Evolutionary conservation across 2,797 vertebrate species (phyloP), one percentile per base, ranked within the genome.

Genomic region (Poeciliopsis gracilis): DNA sequence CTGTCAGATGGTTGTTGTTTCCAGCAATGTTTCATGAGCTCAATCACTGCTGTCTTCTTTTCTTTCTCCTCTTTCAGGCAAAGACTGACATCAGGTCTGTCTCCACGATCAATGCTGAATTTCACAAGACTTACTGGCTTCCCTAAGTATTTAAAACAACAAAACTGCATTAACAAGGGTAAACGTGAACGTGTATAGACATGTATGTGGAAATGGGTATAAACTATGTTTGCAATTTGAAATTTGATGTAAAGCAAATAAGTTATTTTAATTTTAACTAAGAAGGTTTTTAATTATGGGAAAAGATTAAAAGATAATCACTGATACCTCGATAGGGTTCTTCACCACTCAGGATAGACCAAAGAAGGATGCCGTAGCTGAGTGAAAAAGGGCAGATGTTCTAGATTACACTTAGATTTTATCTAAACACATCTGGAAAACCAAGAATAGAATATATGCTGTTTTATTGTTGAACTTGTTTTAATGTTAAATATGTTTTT

Each of bases 1-100:
- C 95, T 94, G 0, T 63, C 1, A 1, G 1, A 0, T n/a, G 90
- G 84, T 7, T 81, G 0, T 0, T 0, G 0, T 8, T 87, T 8
- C 95, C 95, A 96, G 81, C 94, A 96, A 0, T 0, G 10, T 30
- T 47, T 0, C 92, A 96, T 95, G 73, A 96, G 93, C 0, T 74
- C 23, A 36, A 86, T 38, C 20, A 95, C 15, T 2, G 91, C 87
- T 12, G 23, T 6, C 73, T 94, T 72, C 6, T 92, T 92, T 0
- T 87, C 75, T 11, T 16, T 4, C 67, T 46, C 77, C 5, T 77
- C 1, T 1, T 0, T 28, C 33, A 2, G 10, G 12, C 89, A 76
- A 25, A 95, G 61, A 9, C 10, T 2, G 46, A 66, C 70, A 4
- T 0, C 0, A 25, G 95, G 95, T 74, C 95, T 88, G 45, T 93